phyloP scores from a whole-genome alignment of 2,888 invertebrate species.

The Nephrotoma flavescens region DNA sequence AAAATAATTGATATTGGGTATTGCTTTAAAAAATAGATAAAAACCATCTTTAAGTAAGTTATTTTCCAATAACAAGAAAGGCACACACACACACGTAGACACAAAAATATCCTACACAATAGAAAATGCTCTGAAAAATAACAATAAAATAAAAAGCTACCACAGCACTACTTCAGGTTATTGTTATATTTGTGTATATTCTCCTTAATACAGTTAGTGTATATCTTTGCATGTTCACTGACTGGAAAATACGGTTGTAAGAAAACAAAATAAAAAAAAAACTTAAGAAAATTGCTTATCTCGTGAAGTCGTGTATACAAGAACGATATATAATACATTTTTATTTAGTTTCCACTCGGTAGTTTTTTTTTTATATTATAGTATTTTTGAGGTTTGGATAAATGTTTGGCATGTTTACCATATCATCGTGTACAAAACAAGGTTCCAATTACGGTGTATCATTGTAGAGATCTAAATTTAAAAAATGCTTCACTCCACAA shows the following conservation, averaged over 20 bases:
- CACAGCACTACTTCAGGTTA: neutral
- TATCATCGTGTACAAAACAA: neutral
- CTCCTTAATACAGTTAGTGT: neutral
- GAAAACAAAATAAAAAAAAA: neutral
- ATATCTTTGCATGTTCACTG: neutral
- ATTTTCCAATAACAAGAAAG: neutral
- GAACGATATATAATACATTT: neutral
- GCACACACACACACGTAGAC: neutral
- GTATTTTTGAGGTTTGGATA: neutral
- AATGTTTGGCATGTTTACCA: neutral
- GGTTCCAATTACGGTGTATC: neutral
- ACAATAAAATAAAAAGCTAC: neutral
- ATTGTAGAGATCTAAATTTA: no score
- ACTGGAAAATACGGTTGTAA: neutral
- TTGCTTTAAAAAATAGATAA: neutral
- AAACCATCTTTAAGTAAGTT: neutral
- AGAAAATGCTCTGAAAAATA: neutral
- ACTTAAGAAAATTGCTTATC: neutral
- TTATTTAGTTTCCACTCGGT: neutral
- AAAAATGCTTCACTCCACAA: no score
- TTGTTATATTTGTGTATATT: neutral
- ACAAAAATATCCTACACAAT: neutral
- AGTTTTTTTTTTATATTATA: neutral
- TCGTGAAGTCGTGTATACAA: neutral
- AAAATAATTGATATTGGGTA: neutral